Conservation (phyloP, 2,113 vertebrate species). For the Aramus guarauna region DNA sequence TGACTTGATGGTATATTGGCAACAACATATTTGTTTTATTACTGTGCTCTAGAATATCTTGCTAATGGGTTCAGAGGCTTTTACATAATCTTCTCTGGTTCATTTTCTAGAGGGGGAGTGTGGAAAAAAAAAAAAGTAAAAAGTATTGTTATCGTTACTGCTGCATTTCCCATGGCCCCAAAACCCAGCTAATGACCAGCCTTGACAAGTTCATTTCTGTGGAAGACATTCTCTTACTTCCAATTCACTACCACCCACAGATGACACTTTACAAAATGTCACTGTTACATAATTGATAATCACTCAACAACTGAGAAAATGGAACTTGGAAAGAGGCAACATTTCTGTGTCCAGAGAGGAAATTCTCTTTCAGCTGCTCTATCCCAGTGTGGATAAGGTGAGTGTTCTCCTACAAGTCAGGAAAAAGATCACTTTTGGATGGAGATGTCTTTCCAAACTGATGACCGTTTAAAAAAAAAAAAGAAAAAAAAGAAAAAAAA, state of each 20-base stretch:
- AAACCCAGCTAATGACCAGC: conserved; percentile 54
- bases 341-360: conserved; percentile 49
- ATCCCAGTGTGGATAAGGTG: background rate
- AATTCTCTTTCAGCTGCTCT: conserved; percentile 46
- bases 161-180: conserved; percentile 36
- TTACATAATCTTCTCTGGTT: background rate
- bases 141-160: conserved; percentile 15
- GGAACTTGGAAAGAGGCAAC: conserved; percentile 57
- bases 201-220: conserved; percentile 66
- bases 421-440: background rate
- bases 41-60: background rate
- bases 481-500: background rate
- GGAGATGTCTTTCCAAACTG: background rate
- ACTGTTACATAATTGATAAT: conserved; percentile 70
- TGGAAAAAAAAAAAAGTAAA: background rate
- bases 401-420: conserved; percentile 7
- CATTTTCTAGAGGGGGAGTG: background rate
- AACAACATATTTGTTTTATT: background rate
- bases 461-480: background rate
- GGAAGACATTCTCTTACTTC: conserved; percentile 70
- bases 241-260: conserved; percentile 62
- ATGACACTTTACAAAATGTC: conserved; percentile 69
- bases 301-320: conserved; percentile 70
- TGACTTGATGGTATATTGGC: background rate
- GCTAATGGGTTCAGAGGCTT: background rate